Base-by-base conservation (phyloP, 2,113 vertebrate species). In the Orientallactaga bullata region DNA sequence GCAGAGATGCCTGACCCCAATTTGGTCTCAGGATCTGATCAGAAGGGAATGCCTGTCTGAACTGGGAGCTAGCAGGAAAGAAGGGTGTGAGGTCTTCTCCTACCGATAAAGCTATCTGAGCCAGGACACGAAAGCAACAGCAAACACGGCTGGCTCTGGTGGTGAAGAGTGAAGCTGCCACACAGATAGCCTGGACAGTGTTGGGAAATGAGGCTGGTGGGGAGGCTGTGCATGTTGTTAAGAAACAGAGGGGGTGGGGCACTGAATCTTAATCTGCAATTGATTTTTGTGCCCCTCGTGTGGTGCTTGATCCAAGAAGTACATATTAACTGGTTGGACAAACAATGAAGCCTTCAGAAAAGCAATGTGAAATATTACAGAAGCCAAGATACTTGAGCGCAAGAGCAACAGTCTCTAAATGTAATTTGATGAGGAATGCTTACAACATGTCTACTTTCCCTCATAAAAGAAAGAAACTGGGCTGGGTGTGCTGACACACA, bases 321-420 rank as follows among this genome's bases (percentile, higher is more conserved):
- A 13, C 10, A 2, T 71, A 23, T 55, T 76, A 88, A 21, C 69
- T 92, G 28, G 12, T 55, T 82, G 42, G 42, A 72, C 32, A 65
- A 88, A 76, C 71, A 82, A 78, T 26, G 35, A 85, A 26, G 4
- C 47, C 51, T 28, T 94, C 72, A 61, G n/a, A 87, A 93, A 79
- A 86, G 11, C 66, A 87, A 26, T 4, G 9, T 32, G 61, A 85
- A 79, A 92, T 28, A 65, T 24, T 6, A 42, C 32, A 42, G 78
- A 90, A 92, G 58, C 24, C 26, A 69, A 84, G 80, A 39, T 66
- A 83, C 74, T 30, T 73, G 84, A 72, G 69, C 15, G 42, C 77
- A 60, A 94, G 39, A 63, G 37, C 39, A 35, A 2, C 2, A 68
- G 74, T 32, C 26, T 83, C 20, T 72, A 66, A 37, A 35, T 65